A percentile compares a stretch with the other conserved stretches of the same genome.
These are phyloP conservation scores for Actinernus sp. DNA, from an alignment of 92 coral and sea anemone genomes.

Conservation along the genomic window DNA sequence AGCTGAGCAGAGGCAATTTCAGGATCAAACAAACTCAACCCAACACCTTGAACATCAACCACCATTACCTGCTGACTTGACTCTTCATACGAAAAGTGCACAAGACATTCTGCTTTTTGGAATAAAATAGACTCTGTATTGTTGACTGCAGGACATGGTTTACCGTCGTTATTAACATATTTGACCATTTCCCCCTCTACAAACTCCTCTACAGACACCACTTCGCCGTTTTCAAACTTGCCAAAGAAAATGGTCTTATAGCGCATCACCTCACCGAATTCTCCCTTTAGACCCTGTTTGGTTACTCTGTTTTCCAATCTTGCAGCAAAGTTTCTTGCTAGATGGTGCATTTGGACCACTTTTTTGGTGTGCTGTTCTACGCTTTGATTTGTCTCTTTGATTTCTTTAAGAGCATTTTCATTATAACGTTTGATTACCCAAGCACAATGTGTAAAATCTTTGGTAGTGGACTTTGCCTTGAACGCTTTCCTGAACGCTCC, in stretches of 20 bases:
- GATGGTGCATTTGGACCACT: constrained; percentile 66
- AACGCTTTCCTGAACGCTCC: constrained; percentile 56
- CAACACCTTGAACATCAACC: constrained; percentile 19
- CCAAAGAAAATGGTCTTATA: constrained; percentile 48
- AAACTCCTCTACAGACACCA: constrained; percentile 49
- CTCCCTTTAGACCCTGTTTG: constrained; percentile 15
- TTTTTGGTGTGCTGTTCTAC: constrained; percentile 65
- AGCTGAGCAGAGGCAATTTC: constrained; percentile 23
- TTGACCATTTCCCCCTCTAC: constrained; percentile 42
- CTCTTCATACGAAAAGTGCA: constrained; percentile 32
- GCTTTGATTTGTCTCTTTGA: constrained; percentile 47
- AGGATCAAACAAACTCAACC: constrained; percentile 1
- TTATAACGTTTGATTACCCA: constrained; percentile 67
- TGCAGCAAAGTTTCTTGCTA: constrained; percentile 51
- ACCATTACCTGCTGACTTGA: constrained; percentile 16
- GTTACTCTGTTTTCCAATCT: constrained; percentile 21
- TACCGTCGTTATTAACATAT: constrained; percentile 54
- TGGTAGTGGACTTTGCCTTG: constrained; percentile 32
- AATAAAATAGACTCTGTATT: neutral
- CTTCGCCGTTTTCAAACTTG: constrained; percentile 27
- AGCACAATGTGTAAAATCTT: constrained; percentile 21
- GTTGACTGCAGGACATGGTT: neutral
- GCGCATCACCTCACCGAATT: constrained; percentile 32
- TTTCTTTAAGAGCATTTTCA: constrained; percentile 34
- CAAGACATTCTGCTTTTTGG: constrained; percentile 31